These are phyloP conservation scores for Crocidura indochinensis DNA, from an alignment of 2,797 vertebrate genomes.

Conservation along the genomic window DNA sequence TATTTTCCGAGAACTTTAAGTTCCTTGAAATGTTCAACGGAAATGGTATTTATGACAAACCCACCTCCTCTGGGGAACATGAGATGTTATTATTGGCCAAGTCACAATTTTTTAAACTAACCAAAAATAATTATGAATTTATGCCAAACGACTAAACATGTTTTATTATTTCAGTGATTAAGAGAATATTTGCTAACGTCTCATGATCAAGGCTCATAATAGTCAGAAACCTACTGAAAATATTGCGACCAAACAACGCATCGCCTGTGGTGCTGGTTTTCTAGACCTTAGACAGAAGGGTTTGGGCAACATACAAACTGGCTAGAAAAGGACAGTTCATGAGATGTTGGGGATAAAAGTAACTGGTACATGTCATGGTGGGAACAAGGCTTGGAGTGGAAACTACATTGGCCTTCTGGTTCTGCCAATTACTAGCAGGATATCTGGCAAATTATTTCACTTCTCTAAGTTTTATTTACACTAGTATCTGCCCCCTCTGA, in stretches of 20 bases:
- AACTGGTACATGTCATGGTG: background rate
- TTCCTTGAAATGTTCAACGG: slow-evolving; percentile 89
- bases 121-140: slow-evolving; percentile 88
- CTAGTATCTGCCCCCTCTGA: slow-evolving; percentile 13
- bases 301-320: slow-evolving; percentile 44
- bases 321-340: background rate
- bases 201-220: slow-evolving; percentile 69
- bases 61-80: slow-evolving; percentile 84
- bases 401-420: slow-evolving; percentile 14
- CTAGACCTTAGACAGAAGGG: slow-evolving; percentile 32
- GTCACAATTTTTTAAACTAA: slow-evolving; percentile 84
- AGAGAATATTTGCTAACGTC: slow-evolving; percentile 77
- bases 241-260: slow-evolving; percentile 7
- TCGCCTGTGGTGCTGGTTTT: slow-evolving; percentile 48
- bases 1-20: slow-evolving; percentile 87
- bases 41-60: slow-evolving; percentile 89
- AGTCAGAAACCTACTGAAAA: slow-evolving; percentile 65
- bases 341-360: background rate
- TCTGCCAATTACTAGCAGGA: slow-evolving; percentile 32
- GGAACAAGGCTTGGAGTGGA: slow-evolving; percentile 17
- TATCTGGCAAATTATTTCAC: slow-evolving; percentile 65
- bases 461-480: slow-evolving; percentile 29
- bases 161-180: slow-evolving; percentile 75
- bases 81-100: slow-evolving; percentile 88
- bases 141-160: slow-evolving; percentile 75